A percentile compares a stretch with the other conserved stretches of the same genome.
Conservation (phyloP, 2,797 vertebrate genomes). For the Tenualosa thibaudeaui region DNA sequence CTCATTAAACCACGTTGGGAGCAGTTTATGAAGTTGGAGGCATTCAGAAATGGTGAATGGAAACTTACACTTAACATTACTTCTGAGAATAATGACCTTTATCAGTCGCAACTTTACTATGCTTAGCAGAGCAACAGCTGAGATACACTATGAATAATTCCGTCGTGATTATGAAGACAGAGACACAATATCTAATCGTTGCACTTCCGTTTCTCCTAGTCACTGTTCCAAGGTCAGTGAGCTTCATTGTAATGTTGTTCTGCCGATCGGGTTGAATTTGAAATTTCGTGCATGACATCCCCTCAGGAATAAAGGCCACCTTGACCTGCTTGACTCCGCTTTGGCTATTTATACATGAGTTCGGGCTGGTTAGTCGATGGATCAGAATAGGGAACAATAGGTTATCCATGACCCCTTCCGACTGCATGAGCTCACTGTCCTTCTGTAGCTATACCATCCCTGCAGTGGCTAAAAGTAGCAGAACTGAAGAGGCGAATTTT, state of each 20-base stretch:
- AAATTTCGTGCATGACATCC: conserved; percentile 46
- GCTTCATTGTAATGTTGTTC: conserved; percentile 47
- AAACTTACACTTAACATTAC: neutral
- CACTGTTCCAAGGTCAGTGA: conserved; percentile 61
- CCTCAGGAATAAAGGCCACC: conserved; percentile 29
- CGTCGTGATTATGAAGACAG: neutral
- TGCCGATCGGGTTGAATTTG: conserved; percentile 54
- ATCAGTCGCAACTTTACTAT: neutral
- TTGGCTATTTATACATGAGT: conserved; percentile 8
- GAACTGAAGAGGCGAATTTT: neutral
- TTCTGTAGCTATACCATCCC: neutral
- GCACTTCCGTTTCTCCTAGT: neutral
- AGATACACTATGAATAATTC: neutral
- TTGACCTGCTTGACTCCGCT: conserved; percentile 33
- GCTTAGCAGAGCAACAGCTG: neutral
- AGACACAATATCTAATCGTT: neutral
- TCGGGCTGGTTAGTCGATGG: neutral
- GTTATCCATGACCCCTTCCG: neutral
- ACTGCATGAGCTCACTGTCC: neutral
- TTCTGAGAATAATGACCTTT: neutral
- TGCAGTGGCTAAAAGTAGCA: neutral
- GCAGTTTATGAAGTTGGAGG: neutral
- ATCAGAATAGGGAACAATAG: neutral
- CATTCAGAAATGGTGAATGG: neutral
- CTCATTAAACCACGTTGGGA: neutral